Base-by-base conservation (phyloP, 2,888 invertebrate genomes). In the Smittia aterrima region DNA sequence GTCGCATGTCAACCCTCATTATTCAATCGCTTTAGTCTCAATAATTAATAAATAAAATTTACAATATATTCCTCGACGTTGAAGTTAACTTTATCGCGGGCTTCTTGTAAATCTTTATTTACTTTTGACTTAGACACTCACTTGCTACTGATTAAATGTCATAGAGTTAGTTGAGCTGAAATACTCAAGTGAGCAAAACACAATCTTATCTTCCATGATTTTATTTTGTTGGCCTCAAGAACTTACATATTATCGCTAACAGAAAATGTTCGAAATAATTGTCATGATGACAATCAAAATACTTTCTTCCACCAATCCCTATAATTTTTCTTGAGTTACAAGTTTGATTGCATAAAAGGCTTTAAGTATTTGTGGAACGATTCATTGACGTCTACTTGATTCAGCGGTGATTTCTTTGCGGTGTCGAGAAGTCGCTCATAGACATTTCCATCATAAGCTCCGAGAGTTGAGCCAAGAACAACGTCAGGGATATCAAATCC, bases 401-500 rank as follows among this genome's bases (percentile, higher is more conserved):
- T 95, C 78, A 94, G 85, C 0, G 93, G 92, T 79, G 92, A 92
- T 82, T 91, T 90, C 81, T 90, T 85, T 0, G 93, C 93, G 78
- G 91, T 91, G 75, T 87, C 89, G 82, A 90, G 92, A 47, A 94
- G 85, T 3, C 92, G 86, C 79, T 93, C 90, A 82, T 95, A 95
- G 20, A 93, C 92, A 77, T 91, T 89, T 0, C 94, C 94, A 82
- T 95, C 94, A 80, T 90, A 93, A 7, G 91, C 86, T 11, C 95
- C 94, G 40, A 94, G 82, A 0, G 91, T 87, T 0, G 93, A 93
- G 74, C 87, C 86, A 0, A 95, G 82, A 68, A 92, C 87, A 80
- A 89, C 90, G 80, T 95, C 95, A 13, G 88, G 85, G 47, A 93
- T 87, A 80, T 96, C 96, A 80, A 96, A 98, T 11, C 93, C 89